phyloP scores from a whole-genome alignment of 1,140 invertebrate genomes.

The Monomorium pharaonis region DNA sequence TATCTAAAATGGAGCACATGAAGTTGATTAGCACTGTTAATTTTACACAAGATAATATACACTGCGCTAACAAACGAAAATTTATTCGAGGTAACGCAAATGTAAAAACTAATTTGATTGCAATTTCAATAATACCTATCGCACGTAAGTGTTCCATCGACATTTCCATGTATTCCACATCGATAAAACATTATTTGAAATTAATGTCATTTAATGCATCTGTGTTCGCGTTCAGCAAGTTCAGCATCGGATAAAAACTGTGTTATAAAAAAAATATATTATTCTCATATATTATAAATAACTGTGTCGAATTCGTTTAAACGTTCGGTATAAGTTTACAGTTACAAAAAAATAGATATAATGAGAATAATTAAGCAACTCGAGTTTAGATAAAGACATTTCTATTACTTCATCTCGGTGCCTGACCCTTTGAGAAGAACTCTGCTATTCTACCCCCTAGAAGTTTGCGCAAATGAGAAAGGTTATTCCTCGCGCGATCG shows the following conservation, averaged over 20 bases:
- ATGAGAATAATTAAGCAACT: constrained; percentile 42
- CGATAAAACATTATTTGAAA: constrained; percentile 1
- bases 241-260: background rate
- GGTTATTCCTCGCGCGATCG: constrained; percentile 25
- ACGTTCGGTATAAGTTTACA: constrained; percentile 18
- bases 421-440: constrained; percentile 33
- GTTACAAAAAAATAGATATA: background rate
- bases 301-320: background rate
- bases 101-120: constrained; percentile 39
- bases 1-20: background rate
- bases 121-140: constrained; percentile 10
- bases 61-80: constrained; percentile 10
- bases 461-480: constrained; percentile 49
- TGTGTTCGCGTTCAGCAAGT: background rate
- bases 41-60: background rate
- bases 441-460: constrained; percentile 3
- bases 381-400: constrained; percentile 35
- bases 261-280: background rate
- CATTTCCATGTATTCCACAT: background rate
- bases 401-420: constrained; percentile 23
- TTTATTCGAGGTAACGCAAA: background rate
- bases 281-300: background rate
- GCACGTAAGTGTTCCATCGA: background rate
- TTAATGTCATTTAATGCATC: constrained; percentile 6
- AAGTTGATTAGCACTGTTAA: constrained; percentile 10